phyloP scores from a whole-genome alignment of 1,140 invertebrate genomes.

The Daktulosphaira vitifoliae region DNA sequence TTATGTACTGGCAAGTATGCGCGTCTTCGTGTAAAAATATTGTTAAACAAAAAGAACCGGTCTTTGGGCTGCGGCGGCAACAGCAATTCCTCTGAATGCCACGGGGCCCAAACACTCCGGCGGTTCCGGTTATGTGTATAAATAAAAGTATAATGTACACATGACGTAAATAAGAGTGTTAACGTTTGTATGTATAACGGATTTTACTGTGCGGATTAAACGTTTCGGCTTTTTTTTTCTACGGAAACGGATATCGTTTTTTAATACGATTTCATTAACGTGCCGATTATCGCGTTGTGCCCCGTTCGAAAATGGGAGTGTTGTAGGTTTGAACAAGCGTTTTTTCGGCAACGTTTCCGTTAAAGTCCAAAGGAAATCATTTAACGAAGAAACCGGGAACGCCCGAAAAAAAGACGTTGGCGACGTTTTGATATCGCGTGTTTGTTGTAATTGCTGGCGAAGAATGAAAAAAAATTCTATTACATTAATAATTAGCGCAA shows the following conservation, averaged over 20 bases:
- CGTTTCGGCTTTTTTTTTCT: background rate
- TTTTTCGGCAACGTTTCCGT: background rate
- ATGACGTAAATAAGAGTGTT: background rate
- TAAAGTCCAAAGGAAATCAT: no score
- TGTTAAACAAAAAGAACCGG: conserved; percentile 33
- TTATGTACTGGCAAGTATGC: no score
- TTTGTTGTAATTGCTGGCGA: no score
- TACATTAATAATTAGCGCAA: no score
- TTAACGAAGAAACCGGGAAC: no score
- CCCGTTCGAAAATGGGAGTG: no score
- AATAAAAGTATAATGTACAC: background rate
- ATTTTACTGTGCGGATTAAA: conserved; percentile 10
- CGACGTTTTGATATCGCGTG: no score
- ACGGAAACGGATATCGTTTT: conserved; percentile 28
- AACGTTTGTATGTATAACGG: conserved; percentile 8
- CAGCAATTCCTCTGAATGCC: no score
- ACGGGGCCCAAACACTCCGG: background rate
- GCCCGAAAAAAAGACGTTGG: background rate
- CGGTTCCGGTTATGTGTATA: conserved; percentile 25
- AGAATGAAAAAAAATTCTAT: no score
- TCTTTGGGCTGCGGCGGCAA: background rate
- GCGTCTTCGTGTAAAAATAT: conserved; percentile 25
- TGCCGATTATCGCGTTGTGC: conserved; percentile 13
- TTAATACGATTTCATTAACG: conserved; percentile 7
- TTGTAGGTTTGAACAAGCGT: background rate